phyloP scores from a whole-genome alignment of 1,140 invertebrate genomes.

The Spodoptera litura region DNA sequence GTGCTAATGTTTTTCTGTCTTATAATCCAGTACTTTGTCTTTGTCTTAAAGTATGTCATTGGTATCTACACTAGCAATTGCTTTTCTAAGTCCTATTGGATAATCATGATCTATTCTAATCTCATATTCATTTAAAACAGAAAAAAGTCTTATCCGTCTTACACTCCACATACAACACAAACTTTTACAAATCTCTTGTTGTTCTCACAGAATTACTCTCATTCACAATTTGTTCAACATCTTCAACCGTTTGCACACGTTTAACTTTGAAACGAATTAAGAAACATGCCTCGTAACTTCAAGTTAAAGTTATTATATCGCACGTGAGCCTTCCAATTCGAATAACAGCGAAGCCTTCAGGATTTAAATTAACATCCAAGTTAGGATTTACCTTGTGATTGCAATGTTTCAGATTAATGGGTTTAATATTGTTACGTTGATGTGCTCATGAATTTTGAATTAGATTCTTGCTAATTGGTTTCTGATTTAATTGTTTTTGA shows the following conservation, averaged over 20 bases:
- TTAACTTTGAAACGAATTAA: slow-evolving; percentile 19
- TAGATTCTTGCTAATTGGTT: slow-evolving; percentile 12
- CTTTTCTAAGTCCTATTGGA: too few relatives aligned
- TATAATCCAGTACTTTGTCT: too few relatives aligned
- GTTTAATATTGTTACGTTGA: background rate
- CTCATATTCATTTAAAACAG: too few relatives aligned
- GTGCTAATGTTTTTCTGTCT: background rate
- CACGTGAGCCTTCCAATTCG: slow-evolving; percentile 4
- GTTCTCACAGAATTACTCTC: background rate
- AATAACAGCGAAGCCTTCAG: background rate
- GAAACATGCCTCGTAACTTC: slow-evolving; percentile 17
- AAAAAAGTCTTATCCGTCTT: too few relatives aligned
- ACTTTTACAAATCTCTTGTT: background rate
- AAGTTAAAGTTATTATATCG: slow-evolving; percentile 9
- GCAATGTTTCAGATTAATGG: background rate
- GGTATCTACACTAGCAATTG: too few relatives aligned
- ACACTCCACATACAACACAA: too few relatives aligned
- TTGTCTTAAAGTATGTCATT: too few relatives aligned
- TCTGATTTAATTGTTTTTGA: background rate
- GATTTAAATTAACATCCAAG: background rate
- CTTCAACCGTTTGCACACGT: background rate
- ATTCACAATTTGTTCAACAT: background rate
- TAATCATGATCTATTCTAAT: too few relatives aligned
- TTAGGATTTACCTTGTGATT: background rate
- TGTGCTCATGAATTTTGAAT: slow-evolving; percentile 5